phyloP scores from a whole-genome alignment of 1,140 invertebrate species.

The Penaeus vannamei region DNA sequence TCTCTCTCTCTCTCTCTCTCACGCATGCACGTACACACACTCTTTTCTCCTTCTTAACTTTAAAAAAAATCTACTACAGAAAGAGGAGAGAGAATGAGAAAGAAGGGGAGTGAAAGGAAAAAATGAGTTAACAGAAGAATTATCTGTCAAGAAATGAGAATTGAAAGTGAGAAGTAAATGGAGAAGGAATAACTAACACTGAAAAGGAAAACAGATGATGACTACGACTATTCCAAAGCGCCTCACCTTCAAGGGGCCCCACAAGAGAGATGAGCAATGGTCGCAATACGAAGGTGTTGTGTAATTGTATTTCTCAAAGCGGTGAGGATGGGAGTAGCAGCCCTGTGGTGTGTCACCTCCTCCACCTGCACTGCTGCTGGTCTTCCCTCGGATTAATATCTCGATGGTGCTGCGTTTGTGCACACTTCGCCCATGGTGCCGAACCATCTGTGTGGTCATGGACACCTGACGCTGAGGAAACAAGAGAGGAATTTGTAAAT shows the following conservation, averaged over 20 bases:
- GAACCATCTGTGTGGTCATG: conserved; percentile 89
- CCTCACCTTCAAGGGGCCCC: conserved; percentile 84
- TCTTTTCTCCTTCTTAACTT: no score
- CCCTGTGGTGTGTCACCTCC: conserved; percentile 72
- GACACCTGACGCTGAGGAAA: conserved; percentile 81
- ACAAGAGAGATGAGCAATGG: conserved; percentile 89
- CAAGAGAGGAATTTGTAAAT: conserved; percentile 7
- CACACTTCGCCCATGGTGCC: conserved; percentile 86
- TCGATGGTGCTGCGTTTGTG: conserved; percentile 94
- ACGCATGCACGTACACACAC: no score
- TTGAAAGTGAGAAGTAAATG: no score
- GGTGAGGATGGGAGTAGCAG: conserved; percentile 87
- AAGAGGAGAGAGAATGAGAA: no score
- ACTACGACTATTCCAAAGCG: no score
- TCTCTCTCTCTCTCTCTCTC: no score
- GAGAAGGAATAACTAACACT: no score
- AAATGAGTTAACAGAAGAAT: no score
- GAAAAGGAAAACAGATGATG: no score
- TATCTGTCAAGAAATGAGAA: no score
- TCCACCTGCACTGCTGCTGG: conserved; percentile 70
- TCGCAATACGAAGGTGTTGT: conserved; percentile 94
- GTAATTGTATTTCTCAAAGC: conserved; percentile 90
- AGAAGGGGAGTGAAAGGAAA: no score
- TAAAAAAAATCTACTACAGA: no score
- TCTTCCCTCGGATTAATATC: conserved; percentile 88